Conservation (phyloP, 2,113 vertebrate genomes). For the Machaerirhynchus nigripectus region DNA sequence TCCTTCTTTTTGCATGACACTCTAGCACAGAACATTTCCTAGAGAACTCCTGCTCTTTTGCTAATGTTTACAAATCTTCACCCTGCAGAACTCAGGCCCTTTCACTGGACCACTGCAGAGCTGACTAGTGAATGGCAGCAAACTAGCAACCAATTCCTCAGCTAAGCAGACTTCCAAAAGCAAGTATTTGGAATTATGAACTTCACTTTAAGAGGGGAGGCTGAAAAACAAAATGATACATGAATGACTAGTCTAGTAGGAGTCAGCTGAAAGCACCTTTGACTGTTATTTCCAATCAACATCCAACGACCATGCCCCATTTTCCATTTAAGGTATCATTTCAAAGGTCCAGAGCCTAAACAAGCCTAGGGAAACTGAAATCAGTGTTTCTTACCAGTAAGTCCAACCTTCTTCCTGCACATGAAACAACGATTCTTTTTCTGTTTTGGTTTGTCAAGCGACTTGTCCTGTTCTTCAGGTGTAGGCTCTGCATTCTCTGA, state of each 20-base stretch:
- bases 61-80: background rate
- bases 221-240: background rate
- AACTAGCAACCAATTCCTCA: background rate
- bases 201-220: background rate
- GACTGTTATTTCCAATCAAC: background rate
- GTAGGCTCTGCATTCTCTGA: constrained; percentile 74
- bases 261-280: background rate
- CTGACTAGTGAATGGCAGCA: background rate
- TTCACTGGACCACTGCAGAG: background rate
- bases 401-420: constrained; percentile 90
- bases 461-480: constrained; percentile 77
- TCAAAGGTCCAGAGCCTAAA: background rate
- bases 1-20: background rate
- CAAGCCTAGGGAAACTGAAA: background rate
- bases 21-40: background rate
- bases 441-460: constrained; percentile 82
- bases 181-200: background rate
- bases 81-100: background rate
- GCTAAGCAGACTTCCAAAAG: background rate
- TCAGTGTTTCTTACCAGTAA: constrained; percentile 78
- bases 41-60: background rate
- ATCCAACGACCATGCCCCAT: background rate
- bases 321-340: background rate
- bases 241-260: background rate
- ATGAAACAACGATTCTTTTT: constrained; percentile 89